These are phyloP conservation scores for Pavo muticus DNA, from an alignment of 2,113 vertebrate species.

Conservation along the genomic window DNA sequence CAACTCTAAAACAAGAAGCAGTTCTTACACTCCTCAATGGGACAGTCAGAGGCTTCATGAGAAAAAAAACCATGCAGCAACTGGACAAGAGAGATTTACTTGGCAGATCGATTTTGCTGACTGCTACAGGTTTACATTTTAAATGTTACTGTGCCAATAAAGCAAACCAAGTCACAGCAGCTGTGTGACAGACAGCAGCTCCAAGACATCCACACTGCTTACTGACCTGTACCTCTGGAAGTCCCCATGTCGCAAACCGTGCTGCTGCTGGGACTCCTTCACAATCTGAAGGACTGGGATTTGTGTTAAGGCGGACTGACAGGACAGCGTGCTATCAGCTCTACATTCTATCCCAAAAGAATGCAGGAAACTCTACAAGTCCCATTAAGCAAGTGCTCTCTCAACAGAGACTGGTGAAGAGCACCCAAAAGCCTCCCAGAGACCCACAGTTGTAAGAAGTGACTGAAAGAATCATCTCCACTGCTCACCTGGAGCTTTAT, in stretches of 20 bases:
- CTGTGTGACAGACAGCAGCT: neutral
- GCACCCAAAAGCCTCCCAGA: neutral
- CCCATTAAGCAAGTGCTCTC: neutral
- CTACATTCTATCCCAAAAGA: neutral
- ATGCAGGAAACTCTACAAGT: neutral
- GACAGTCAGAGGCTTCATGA: neutral
- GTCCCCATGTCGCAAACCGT: constrained; percentile 96
- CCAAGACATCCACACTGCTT: neutral
- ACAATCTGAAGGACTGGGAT: constrained; percentile 93
- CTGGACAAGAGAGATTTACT: fast-evolving
- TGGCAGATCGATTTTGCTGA: neutral
- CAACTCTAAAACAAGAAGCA: neutral
- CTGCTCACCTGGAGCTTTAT: neutral
- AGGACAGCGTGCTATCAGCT: neutral
- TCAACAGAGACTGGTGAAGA: neutral
- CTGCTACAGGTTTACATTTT: neutral
- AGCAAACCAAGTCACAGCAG: neutral
- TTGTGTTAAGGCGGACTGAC: constrained; percentile 76
- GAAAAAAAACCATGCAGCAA: neutral
- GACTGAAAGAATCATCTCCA: neutral
- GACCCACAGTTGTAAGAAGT: neutral
- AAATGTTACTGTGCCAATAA: neutral
- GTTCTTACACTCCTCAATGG: neutral
- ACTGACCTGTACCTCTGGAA: constrained; percentile 98
- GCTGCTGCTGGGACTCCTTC: constrained; percentile 98